These are phyloP conservation scores for Apis florea DNA, from an alignment of 1,140 invertebrate species.

Conservation along the genomic window DNA sequence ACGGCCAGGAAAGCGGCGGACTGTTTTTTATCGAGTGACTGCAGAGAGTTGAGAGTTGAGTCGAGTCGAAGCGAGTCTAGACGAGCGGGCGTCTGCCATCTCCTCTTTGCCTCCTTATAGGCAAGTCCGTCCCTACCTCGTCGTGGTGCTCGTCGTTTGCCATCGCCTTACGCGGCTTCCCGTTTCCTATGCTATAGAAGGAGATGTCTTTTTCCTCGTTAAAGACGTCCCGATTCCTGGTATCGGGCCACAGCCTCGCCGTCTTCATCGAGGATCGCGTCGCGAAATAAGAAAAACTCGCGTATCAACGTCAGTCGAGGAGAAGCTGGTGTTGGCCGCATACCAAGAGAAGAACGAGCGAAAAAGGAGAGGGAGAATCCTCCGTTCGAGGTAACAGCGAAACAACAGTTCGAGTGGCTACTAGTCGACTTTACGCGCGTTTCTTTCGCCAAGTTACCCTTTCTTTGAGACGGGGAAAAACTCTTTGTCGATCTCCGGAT, in stretches of 20 bases:
- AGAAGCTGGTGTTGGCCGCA: conserved; percentile 6
- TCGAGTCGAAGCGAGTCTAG: conserved; percentile 59
- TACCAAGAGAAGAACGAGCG: conserved; percentile 1
- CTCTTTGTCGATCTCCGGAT: background rate
- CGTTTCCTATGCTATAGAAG: conserved; percentile 27
- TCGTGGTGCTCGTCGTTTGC: conserved; percentile 14
- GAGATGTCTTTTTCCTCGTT: conserved; percentile 51
- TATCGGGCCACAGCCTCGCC: conserved; percentile 5
- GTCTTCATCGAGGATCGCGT: conserved; percentile 24
- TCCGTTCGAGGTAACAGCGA: background rate
- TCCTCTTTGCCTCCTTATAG: conserved; percentile 65
- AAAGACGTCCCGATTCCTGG: conserved; percentile 43
- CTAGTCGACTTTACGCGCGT: conserved; percentile 6
- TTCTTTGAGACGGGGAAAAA: background rate
- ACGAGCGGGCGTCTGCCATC: conserved; percentile 65
- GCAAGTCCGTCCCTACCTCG: conserved; percentile 39
- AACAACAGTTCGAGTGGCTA: background rate
- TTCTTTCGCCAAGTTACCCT: conserved; percentile 2
- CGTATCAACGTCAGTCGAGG: background rate
- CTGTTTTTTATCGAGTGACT: conserved; percentile 73
- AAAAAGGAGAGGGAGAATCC: conserved; percentile 15
- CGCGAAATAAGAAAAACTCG: background rate
- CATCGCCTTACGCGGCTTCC: conserved; percentile 50
- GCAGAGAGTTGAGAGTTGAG: conserved; percentile 67
- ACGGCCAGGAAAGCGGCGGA: conserved; percentile 64